Conservation (phyloP, 1,140 invertebrate genomes). For the Coboldia fuscipes region DNA sequence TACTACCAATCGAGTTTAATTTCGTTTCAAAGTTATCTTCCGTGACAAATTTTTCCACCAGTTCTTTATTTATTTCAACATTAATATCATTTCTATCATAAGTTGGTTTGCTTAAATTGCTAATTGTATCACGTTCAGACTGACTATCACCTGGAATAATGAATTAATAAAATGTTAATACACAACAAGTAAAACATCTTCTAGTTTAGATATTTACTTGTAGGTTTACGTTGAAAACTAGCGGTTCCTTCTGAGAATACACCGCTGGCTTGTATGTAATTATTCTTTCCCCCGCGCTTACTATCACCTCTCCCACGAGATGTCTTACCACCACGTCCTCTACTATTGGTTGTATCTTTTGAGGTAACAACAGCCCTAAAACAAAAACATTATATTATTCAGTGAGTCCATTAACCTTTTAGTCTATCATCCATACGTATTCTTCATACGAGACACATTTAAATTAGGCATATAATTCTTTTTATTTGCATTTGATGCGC, state of each 20-base stretch:
- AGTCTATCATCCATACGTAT: background rate
- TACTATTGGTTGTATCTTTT: background rate
- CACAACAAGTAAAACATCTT: background rate
- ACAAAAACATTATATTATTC: background rate
- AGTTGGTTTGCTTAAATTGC: background rate
- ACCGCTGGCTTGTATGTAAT: background rate
- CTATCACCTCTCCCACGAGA: background rate
- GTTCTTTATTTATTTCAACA: background rate
- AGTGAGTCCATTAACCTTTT: background rate
- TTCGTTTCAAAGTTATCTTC: background rate
- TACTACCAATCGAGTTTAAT: too few relatives aligned
- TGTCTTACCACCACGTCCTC: background rate
- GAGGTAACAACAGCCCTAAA: background rate
- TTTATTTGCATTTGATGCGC: background rate
- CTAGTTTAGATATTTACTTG: background rate
- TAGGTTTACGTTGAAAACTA: background rate
- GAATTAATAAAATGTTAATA: background rate
- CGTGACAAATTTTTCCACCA: background rate
- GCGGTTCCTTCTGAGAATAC: slow-evolving; percentile 4
- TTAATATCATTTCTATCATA: background rate
- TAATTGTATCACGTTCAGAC: background rate
- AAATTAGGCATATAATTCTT: slow-evolving; percentile 2
- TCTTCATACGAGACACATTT: slow-evolving; percentile 2
- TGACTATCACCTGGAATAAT: background rate
- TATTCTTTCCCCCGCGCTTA: background rate